Percentiles rank a stretch among this genome's conserved stretches.
These are phyloP conservation scores for Lepidurus couesii DNA, from an alignment of 1,140 invertebrate species.

Conservation along the genomic window DNA sequence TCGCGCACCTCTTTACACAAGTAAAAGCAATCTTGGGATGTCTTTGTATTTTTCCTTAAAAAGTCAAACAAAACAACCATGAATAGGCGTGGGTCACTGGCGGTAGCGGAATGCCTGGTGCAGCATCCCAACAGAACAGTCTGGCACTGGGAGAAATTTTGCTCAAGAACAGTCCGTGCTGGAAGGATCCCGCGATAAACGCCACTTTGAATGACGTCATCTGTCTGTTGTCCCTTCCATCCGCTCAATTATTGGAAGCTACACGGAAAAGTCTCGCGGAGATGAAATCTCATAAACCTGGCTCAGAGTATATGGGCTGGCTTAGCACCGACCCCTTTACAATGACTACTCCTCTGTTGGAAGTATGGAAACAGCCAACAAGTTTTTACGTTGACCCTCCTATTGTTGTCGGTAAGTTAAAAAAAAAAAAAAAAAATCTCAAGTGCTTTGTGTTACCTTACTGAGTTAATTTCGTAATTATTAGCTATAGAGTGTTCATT, in stretches of 20 bases:
- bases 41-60: background rate
- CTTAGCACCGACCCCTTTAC: background rate
- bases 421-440: no score
- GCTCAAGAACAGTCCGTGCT: background rate
- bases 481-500: background rate
- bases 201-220: background rate
- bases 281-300: background rate
- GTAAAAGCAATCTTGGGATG: background rate
- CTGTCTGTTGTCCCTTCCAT: constrained; percentile 13
- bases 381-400: constrained; percentile 1
- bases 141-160: background rate
- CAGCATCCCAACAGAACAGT: background rate
- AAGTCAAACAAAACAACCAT: background rate
- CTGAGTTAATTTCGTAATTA: background rate
- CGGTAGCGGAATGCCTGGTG: background rate
- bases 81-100: constrained; percentile 11
- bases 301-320: background rate
- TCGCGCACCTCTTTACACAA: constrained; percentile 6
- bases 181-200: background rate
- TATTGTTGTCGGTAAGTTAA: background rate
- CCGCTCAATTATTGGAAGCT: constrained; percentile 8
- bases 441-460: background rate
- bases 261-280: background rate
- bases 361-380: background rate
- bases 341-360: background rate